Evolutionary conservation across 2,113 vertebrate species (phyloP), one percentile per base, ranked within the genome.

Genomic region (Lethenteron camtschaticum): DNA sequence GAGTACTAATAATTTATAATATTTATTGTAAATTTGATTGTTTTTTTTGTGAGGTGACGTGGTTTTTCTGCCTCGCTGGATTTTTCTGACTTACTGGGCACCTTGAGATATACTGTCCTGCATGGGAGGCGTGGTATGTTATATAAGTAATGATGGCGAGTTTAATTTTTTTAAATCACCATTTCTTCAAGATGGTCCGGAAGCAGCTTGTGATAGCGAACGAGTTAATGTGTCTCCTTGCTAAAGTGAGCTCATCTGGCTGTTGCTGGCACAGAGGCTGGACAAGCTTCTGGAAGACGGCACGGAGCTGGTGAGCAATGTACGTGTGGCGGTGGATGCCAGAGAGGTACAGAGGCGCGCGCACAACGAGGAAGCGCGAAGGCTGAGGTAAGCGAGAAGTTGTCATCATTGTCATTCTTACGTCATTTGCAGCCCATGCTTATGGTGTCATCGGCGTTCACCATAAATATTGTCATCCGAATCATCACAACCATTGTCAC

Each of bases 251-350:
- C 59, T 70, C 12, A 57, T 24, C 56, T n/a, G 14, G 11, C 58
- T 70, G 66, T 16, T 68, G 9, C 70, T 56, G 18, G 70, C 71
- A 12, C 78, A 87, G 83, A 81, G 75, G 66, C 70, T 90, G 68
- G 69, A 75, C 63, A 80, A 81, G 56, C 75, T 95, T 69, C 75
- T 82, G 71, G 78, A 75, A 9, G 80, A 84, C 55, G 81, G 85
- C 69, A 79, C 71, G 0, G 78, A 81, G 60, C 60, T 83, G 68
- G 80, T 89, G 73, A 87, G 82, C 56, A 82, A 88, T 70, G 79
- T 87, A 73, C 81, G 81, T 76, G 77, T 84, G 72, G 84, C 81
- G 12, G 76, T 77, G 3, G 84, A 92, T 57, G 74, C 77, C 12
- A 80, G 80, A 74, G 85, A 88, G 69, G 76, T 73, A 0, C 76